phyloP scores from a whole-genome alignment of 2,888 invertebrate species.

The Dione vanillae region DNA sequence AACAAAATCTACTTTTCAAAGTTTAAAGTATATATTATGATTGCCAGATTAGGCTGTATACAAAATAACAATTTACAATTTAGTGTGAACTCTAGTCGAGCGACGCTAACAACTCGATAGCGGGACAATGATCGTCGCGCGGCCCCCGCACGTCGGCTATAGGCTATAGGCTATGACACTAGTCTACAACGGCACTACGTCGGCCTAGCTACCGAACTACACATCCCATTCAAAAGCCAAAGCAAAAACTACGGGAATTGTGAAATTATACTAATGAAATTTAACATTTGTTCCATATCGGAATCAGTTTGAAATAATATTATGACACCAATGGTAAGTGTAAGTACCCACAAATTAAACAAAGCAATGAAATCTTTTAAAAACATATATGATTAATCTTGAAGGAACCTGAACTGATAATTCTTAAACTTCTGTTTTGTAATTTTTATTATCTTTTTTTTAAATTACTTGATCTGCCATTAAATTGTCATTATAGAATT shows the following conservation, averaged over 20 bases:
- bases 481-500: not conserved
- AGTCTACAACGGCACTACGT: constrained; percentile 30
- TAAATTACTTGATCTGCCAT: not conserved
- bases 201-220: constrained; percentile 24
- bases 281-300: not conserved
- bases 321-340: constrained; percentile 7
- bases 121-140: constrained; percentile 55
- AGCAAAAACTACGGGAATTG: constrained; percentile 35
- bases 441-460: not conserved
- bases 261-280: constrained; percentile 17
- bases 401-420: constrained; percentile 43
- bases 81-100: constrained; percentile 34
- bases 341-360: constrained; percentile 31
- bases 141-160: constrained; percentile 61
- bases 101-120: constrained; percentile 45
- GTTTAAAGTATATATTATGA: too few relatives aligned
- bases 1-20: not conserved
- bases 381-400: constrained; percentile 37
- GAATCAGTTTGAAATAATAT: not conserved
- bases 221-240: constrained; percentile 36
- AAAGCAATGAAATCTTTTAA: not conserved
- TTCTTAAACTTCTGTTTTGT: not conserved
- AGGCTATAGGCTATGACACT: constrained; percentile 54
- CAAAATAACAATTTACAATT: not conserved
- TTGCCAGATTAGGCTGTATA: too few relatives aligned